Conservation (phyloP, 2,888 invertebrate species). For the Ischnura elegans region DNA sequence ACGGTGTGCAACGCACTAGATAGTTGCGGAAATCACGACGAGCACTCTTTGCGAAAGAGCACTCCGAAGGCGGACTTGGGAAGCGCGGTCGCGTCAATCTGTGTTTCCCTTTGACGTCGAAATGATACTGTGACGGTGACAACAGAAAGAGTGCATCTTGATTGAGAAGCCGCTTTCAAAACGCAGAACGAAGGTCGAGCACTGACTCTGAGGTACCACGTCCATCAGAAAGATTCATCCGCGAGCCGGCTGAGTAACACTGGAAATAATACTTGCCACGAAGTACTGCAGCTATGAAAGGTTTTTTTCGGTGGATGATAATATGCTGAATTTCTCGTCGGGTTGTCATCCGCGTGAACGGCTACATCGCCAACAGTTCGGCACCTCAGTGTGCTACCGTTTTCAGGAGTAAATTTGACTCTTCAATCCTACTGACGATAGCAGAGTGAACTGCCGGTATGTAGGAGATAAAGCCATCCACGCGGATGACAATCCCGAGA, state of each 20-base stretch:
- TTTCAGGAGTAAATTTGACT: no score
- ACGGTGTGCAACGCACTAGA: not conserved
- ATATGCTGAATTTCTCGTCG: no score
- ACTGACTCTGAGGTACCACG: not conserved
- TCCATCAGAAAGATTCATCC: not conserved
- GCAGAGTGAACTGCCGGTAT: no score
- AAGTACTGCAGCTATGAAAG: no score
- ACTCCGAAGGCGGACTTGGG: not conserved
- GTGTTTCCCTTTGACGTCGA: not conserved
- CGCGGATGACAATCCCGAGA: no score
- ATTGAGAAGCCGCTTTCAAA: not conserved
- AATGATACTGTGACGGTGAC: not conserved
- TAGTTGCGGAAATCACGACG: not conserved
- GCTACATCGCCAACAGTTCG: no score
- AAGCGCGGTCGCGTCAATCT: not conserved
- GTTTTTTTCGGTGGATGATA: no score
- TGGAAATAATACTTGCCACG: no score
- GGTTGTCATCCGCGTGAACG: no score
- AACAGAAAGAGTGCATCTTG: not conserved
- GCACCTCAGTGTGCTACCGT: no score
- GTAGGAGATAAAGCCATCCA: no score
- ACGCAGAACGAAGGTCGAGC: not conserved
- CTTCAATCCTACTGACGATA: no score
- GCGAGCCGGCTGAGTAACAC: not conserved
- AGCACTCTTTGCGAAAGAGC: conserved; percentile 15